Base-by-base conservation (phyloP, 2,888 invertebrate genomes). In the Pollenia angustigena region DNA sequence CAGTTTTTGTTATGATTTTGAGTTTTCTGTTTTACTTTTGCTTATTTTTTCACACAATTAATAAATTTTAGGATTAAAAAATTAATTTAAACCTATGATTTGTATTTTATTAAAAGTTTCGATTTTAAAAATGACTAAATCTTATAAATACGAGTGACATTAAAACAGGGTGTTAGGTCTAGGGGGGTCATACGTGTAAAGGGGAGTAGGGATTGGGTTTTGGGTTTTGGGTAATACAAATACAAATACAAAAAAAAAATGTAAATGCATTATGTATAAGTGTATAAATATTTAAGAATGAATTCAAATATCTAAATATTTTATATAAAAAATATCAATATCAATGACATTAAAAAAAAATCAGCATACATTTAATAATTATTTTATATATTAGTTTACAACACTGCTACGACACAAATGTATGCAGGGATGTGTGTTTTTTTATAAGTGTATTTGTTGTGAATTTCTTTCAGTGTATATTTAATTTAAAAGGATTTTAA, bases 231-330 rank as follows among this genome's bases (percentile, higher is more conserved):
- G 7, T 69, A 50, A 44, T 79, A 62, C 62, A 62, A 80, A 46
- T 64, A 44, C 16, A 44, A 72, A n/a, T n/a, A n/a, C n/a, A n/a
- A n/a, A 64, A 64, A 14, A 52, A 50, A 62, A 23, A 32, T 42
- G 18, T 85, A 76, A 69, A 62, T 78, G 18, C 78, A 56, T 54
- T 46, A 14, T 64, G 48, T 50, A 60, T 68, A 80, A 52, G 54
- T 72, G 18, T 74, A 71, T 75, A 79, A 64, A 66, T 64, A 75
- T 64, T 56, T 82, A 58, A 66, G 16, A 74, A 79, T 62, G 68
- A 87, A 87, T 81, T 84, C 54, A 81, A 84, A 84, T 87, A 78
- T 84, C 84, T 83, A 84, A 79, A 79, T 79, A 46, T 68, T 68
- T 74, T 74, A 52, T 71, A 58, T 74, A 72, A 84, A 84, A 85